A percentile compares a stretch with the other conserved stretches of the same genome.
Evolutionary conservation across 2,888 invertebrate species (phyloP).

Genomic region (Stenoptilia bipunctidactyla): DNA sequence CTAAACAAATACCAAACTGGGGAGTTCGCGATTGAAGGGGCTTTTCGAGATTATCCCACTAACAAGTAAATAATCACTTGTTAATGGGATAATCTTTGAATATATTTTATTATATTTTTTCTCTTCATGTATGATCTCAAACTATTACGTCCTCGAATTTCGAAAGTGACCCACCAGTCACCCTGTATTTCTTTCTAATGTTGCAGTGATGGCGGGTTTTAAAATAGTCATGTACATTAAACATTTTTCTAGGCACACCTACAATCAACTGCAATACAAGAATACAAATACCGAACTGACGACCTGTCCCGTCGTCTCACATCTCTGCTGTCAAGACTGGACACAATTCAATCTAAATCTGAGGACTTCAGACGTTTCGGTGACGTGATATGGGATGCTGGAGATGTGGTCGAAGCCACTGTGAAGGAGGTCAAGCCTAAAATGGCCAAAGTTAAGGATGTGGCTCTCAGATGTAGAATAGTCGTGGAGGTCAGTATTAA

Average conservation of each 20-base stretch:
- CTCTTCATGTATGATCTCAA: too few relatives aligned
- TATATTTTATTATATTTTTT: too few relatives aligned
- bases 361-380: conserved; percentile 57
- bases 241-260: conserved; percentile 47
- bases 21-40: too few relatives aligned
- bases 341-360: conserved; percentile 43
- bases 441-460: conserved; percentile 31
- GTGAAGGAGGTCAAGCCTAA: conserved; percentile 49
- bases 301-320: conserved; percentile 33
- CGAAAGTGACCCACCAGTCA: too few relatives aligned
- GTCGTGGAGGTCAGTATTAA: conserved; percentile 34
- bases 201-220: too few relatives aligned
- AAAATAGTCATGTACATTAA: too few relatives aligned
- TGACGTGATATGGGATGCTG: conserved; percentile 53
- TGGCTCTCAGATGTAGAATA: conserved; percentile 40
- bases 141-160: too few relatives aligned
- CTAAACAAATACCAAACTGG: too few relatives aligned
- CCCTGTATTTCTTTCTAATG: too few relatives aligned
- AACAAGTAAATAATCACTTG: too few relatives aligned
- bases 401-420: conserved; percentile 59
- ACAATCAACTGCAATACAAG: conserved; percentile 52
- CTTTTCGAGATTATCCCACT: too few relatives aligned
- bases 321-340: conserved; percentile 28
- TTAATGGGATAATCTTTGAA: too few relatives aligned
- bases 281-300: conserved; percentile 44